These are phyloP conservation scores for Agrochola litura DNA, from an alignment of 2,888 invertebrate genomes.

Conservation along the genomic window DNA sequence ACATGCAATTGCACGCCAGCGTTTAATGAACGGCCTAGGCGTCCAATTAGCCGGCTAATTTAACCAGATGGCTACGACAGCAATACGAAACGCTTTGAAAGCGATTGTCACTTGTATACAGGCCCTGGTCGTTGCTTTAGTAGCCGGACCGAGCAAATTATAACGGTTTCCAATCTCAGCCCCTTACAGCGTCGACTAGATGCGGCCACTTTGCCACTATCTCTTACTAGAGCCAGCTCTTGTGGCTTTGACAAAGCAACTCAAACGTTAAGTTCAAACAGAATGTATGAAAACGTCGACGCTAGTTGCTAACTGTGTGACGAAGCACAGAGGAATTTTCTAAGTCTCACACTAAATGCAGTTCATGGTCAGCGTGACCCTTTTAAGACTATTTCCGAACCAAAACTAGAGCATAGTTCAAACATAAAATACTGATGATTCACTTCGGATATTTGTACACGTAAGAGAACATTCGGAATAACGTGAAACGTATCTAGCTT, in stretches of 20 bases:
- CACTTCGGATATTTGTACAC: background rate
- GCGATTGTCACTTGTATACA: background rate
- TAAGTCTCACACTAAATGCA: background rate
- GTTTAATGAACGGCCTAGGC: no score
- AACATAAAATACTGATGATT: conserved; percentile 6
- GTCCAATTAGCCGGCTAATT: no score
- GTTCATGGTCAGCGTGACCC: background rate
- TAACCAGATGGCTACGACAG: no score
- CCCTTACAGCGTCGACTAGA: background rate
- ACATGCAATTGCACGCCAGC: no score
- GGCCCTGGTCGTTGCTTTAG: background rate
- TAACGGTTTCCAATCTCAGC: background rate
- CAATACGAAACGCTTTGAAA: no score
- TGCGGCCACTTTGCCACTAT: background rate
- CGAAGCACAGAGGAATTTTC: background rate
- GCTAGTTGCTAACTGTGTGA: background rate
- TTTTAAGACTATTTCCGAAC: conserved; percentile 13
- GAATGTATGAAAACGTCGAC: background rate
- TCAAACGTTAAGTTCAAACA: background rate
- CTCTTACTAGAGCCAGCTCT: no score
- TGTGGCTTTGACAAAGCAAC: background rate
- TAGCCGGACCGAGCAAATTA: background rate
- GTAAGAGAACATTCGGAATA: background rate
- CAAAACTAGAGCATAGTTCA: conserved; percentile 15
- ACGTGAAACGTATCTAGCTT: background rate